Conservation (phyloP, 1,140 invertebrate genomes). For the Phymastichus coffea region DNA sequence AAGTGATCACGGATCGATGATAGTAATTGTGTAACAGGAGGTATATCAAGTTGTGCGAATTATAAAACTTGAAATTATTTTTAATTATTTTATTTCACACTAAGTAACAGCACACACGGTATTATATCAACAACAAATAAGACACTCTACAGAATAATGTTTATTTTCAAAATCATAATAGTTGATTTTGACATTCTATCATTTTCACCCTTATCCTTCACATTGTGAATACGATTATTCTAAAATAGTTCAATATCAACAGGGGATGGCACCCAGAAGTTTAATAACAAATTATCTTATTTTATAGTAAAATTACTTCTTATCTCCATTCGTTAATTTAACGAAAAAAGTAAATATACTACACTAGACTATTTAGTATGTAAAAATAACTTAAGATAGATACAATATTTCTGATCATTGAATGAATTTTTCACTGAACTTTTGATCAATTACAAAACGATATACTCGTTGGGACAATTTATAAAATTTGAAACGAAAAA, state of each 20-base stretch:
- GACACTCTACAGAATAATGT: not conserved
- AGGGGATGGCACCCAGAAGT: slow-evolving; percentile 48
- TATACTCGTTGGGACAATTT: too few species aligned
- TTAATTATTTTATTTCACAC: too few species aligned
- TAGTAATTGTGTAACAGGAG: too few species aligned
- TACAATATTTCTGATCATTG: too few species aligned
- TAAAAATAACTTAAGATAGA: too few species aligned
- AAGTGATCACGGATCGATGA: too few species aligned
- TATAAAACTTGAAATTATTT: too few species aligned
- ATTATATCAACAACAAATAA: slow-evolving; percentile 19
- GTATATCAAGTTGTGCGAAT: too few species aligned
- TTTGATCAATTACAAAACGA: too few species aligned
- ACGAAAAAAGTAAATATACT: not conserved
- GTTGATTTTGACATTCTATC: not conserved
- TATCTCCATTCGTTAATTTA: too few species aligned
- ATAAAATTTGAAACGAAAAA: too few species aligned
- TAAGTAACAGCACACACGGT: slow-evolving; percentile 13
- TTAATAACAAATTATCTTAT: slow-evolving; percentile 14
- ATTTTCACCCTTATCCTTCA: slow-evolving; percentile 8
- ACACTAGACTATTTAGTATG: slow-evolving; percentile 7
- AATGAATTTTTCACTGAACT: too few species aligned
- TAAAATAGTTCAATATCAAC: slow-evolving; percentile 2
- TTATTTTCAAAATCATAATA: not conserved
- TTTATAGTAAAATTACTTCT: slow-evolving; percentile 18
- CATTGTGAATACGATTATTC: not conserved